Evolutionary conservation across 2,113 vertebrate genomes (phyloP).

Genomic region (Phrynosoma platyrhinos): DNA sequence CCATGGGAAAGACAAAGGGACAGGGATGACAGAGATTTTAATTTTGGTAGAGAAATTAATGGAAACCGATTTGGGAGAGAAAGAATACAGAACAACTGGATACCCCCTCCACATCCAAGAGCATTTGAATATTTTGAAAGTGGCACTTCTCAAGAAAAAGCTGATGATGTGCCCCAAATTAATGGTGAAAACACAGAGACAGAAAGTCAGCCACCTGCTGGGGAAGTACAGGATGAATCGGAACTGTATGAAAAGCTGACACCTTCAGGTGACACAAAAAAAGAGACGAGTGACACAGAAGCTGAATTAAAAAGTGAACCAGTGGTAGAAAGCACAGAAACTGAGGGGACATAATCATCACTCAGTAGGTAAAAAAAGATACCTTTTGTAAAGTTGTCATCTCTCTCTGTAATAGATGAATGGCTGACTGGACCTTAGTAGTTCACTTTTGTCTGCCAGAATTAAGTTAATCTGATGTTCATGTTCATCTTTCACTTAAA

Average conservation of each 20-base stretch:
- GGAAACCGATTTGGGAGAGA: constrained; percentile 90
- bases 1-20: constrained; percentile 96
- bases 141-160: constrained; percentile 80
- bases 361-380: constrained; percentile 99
- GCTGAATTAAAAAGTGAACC: constrained; percentile 95
- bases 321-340: constrained; percentile 99
- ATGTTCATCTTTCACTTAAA: constrained; percentile 94
- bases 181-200: constrained; percentile 87
- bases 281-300: constrained; percentile 93
- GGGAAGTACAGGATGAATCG: constrained; percentile 79
- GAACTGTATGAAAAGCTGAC: constrained; percentile 84
- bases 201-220: constrained; percentile 80
- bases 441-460: constrained; percentile 89
- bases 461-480: constrained; percentile 90
- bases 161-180: constrained; percentile 82
- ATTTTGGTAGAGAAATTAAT: constrained; percentile 95
- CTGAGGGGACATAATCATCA: constrained; percentile 99
- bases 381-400: constrained; percentile 99
- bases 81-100: constrained; percentile 87
- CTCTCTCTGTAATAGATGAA: constrained; percentile 98
- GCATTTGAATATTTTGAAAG: constrained; percentile 86
- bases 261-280: constrained; percentile 86
- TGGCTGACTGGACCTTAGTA: constrained; percentile 94
- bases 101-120: constrained; percentile 82
- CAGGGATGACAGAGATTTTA: constrained; percentile 95